phyloP scores from a whole-genome alignment of 2,888 invertebrate genomes.

The Fragum sueziense region DNA sequence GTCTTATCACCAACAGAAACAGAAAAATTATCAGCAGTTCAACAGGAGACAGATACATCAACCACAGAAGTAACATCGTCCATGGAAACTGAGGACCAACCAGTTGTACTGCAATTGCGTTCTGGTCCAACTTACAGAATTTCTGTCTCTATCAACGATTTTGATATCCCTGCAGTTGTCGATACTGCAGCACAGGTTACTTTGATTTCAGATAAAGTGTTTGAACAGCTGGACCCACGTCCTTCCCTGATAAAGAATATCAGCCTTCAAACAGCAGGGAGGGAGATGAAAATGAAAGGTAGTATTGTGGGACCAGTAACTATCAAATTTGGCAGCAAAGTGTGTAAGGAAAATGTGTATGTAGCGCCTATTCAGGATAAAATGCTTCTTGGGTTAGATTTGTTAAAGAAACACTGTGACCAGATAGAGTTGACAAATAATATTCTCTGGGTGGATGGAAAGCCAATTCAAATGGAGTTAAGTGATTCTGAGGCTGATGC shows the following conservation, averaged over 20 bases:
- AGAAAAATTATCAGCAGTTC: not conserved
- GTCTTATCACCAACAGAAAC: not conserved
- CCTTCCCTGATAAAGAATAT: conserved; percentile 24
- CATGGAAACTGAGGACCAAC: not conserved
- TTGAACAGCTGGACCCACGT: conserved; percentile 9
- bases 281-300: conserved; percentile 28
- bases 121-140: not conserved
- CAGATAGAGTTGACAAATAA: conserved; percentile 11
- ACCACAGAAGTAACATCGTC: not conserved
- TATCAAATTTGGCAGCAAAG: conserved; percentile 26
- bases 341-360: conserved; percentile 34
- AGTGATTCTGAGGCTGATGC: not conserved
- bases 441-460: not conserved
- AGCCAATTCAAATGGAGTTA: not conserved
- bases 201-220: conserved; percentile 36
- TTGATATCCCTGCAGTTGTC: conserved; percentile 24
- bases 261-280: conserved; percentile 30
- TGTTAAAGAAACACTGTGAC: conserved; percentile 20
- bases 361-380: too few species aligned
- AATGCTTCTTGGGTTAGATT: conserved; percentile 28
- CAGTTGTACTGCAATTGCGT: not conserved
- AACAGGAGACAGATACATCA: not conserved
- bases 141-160: not conserved
- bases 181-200: conserved; percentile 49
- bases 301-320: conserved; percentile 33